Evolutionary conservation across 2,797 vertebrate species (phyloP).

Genomic region (Pseudochirops cupreus): DNA sequence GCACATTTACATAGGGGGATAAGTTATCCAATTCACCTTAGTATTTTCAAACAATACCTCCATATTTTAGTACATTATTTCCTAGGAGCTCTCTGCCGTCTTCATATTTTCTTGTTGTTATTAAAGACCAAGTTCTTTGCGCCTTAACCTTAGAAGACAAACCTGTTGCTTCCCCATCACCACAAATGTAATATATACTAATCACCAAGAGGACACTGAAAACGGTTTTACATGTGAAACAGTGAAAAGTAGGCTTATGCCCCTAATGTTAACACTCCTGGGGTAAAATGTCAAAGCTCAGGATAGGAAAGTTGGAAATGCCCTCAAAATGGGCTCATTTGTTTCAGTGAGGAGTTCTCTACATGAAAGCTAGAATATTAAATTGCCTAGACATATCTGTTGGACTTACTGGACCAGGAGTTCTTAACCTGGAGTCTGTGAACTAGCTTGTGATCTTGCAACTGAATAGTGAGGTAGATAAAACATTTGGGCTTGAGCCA

Average conservation of each 20-base stretch:
- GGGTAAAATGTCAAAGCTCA: constrained; percentile 11
- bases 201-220: background rate
- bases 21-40: constrained; percentile 11
- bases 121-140: constrained; percentile 21
- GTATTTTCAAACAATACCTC: constrained; percentile 27
- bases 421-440: background rate
- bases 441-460: background rate
- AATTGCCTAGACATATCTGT: background rate
- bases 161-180: constrained; percentile 3
- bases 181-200: background rate
- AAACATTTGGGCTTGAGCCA: background rate
- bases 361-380: background rate
- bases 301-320: background rate
- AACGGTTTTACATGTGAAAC: constrained; percentile 23
- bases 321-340: background rate
- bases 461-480: background rate
- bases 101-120: background rate
- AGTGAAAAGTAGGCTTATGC: background rate
- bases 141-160: constrained; percentile 17
- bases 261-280: background rate
- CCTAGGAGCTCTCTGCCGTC: background rate
- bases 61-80: constrained; percentile 34
- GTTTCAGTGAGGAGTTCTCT: constrained; percentile 14
- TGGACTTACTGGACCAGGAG: background rate
- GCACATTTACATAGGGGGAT: constrained; percentile 26